phyloP scores from a whole-genome alignment of 2,888 invertebrate genomes.

The Stenodera caucasica region DNA sequence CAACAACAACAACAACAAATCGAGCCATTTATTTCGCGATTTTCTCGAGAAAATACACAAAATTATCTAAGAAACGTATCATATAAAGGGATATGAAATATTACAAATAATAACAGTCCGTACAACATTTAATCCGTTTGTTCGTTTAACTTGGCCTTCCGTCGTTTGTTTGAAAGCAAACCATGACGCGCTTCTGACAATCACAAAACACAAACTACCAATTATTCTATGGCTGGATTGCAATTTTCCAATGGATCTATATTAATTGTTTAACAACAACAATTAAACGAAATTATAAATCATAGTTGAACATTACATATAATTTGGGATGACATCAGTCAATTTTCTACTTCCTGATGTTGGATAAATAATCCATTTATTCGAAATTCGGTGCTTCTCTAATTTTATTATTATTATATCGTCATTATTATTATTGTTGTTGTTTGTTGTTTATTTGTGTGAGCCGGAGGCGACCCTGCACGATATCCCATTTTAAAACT shows the following conservation, averaged over 20 bases:
- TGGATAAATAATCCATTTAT: neutral
- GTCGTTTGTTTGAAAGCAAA: slow-evolving; percentile 52
- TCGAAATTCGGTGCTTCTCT: neutral
- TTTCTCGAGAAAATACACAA: slow-evolving; percentile 8
- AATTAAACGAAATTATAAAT: slow-evolving; percentile 36
- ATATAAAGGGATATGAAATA: slow-evolving; percentile 43
- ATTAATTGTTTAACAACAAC: slow-evolving; percentile 35
- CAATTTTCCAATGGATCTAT: slow-evolving; percentile 27
- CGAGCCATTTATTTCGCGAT: too few species aligned
- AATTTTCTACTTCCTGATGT: neutral
- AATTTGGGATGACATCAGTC: neutral
- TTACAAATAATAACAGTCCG: slow-evolving; percentile 51
- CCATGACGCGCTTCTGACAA: slow-evolving; percentile 49
- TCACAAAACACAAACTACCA: slow-evolving; percentile 22
- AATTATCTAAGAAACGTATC: slow-evolving; percentile 25
- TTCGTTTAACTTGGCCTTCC: slow-evolving; percentile 49
- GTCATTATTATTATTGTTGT: neutral
- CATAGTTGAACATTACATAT: neutral
- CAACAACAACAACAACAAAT: slow-evolving; percentile 4
- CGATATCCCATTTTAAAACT: neutral
- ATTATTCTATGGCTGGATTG: slow-evolving; percentile 22
- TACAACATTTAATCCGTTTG: slow-evolving; percentile 47
- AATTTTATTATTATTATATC: slow-evolving; percentile 1
- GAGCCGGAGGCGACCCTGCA: neutral
- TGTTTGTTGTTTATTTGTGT: slow-evolving; percentile 1